Conservation (phyloP, 2,888 invertebrate genomes). For the Brachycybe producta region DNA sequence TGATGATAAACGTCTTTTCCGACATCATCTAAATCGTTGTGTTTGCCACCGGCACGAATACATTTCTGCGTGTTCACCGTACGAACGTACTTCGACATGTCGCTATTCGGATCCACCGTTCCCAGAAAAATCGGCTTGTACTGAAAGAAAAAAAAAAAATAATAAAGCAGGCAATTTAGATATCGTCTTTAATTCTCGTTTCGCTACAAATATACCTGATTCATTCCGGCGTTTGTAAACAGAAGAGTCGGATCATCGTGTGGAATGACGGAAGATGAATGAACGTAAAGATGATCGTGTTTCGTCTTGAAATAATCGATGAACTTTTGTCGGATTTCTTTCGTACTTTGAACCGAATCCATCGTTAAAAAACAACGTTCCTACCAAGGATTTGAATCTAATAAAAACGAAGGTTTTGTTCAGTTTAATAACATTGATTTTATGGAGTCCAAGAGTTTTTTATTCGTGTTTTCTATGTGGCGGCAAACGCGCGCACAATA, state of each 20-base stretch:
- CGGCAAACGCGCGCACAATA: no score
- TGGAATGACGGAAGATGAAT: constrained; percentile 94
- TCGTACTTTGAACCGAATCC: constrained; percentile 40
- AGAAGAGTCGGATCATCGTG: constrained; percentile 93
- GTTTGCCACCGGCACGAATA: constrained; percentile 97
- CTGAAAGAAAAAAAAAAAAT: constrained; percentile 33
- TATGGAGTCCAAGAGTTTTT: no score
- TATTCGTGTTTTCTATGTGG: no score
- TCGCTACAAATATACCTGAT: constrained; percentile 51
- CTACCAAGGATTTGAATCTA: no score
- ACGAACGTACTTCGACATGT: constrained; percentile 77
- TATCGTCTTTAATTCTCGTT: neutral
- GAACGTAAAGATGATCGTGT: constrained; percentile 75
- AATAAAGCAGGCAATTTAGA: neutral
- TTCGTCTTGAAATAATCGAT: constrained; percentile 81
- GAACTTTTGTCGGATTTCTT: constrained; percentile 68
- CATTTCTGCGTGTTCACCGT: constrained; percentile 96
- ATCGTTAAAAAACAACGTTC: no score
- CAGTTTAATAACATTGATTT: no score
- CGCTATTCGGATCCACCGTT: constrained; percentile 87
- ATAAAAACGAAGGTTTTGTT: no score
- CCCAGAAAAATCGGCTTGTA: constrained; percentile 98
- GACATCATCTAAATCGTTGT: constrained; percentile 98
- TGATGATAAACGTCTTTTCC: constrained; percentile 99
- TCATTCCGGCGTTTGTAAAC: constrained; percentile 99